phyloP scores from a whole-genome alignment of 2,797 vertebrate species.

The Phrynocephalus guinanensis region DNA sequence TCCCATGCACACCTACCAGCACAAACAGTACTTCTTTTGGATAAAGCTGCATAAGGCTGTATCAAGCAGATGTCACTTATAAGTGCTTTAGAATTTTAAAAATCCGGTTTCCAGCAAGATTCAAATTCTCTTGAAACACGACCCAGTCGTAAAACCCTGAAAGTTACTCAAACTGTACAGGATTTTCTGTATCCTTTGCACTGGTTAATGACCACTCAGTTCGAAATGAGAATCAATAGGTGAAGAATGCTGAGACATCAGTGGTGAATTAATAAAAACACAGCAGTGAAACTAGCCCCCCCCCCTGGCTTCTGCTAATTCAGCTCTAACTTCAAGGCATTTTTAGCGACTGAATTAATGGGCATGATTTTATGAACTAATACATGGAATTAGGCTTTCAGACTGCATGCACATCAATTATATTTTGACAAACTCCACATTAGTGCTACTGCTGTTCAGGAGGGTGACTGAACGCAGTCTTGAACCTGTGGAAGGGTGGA shows the following conservation, averaged over 20 bases:
- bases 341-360: neutral
- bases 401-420: neutral
- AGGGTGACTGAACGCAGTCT: too few relatives aligned
- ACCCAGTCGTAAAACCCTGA: neutral
- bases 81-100: neutral
- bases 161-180: neutral
- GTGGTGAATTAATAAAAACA: conserved; percentile 13
- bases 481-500: neutral
- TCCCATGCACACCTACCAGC: neutral
- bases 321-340: neutral
- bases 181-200: neutral
- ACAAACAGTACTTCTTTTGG: neutral
- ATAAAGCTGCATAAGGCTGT: neutral
- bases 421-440: neutral
- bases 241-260: neutral
- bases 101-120: neutral
- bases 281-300: neutral
- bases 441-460: neutral
- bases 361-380: neutral
- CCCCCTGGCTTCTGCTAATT: neutral
- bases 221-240: conserved; percentile 2
- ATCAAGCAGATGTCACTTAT: neutral
- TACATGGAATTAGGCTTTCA: neutral
- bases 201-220: neutral
- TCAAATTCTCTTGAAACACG: neutral